These are phyloP conservation scores for Podargus strigoides DNA, from an alignment of 2,797 vertebrate species.

Conservation along the genomic window DNA sequence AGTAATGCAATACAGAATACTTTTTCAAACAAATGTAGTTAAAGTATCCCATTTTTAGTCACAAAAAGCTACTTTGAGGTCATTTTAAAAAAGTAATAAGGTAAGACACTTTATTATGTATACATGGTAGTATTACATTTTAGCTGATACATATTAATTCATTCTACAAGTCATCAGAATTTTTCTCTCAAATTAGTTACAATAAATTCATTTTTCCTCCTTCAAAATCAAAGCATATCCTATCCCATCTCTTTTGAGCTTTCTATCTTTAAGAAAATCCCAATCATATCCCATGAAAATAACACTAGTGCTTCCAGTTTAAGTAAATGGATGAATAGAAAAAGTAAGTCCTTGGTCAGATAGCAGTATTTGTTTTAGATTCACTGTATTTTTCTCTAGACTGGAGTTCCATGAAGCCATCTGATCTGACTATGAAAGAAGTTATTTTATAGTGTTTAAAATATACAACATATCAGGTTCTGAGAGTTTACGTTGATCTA, in stretches of 20 bases:
- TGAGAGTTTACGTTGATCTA: not conserved
- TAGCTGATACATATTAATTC: not conserved
- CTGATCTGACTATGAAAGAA: not conserved
- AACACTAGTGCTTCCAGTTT: not conserved
- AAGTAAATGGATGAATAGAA: not conserved
- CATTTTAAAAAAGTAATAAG: not conserved
- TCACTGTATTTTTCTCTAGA: not conserved
- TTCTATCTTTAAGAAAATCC: not conserved
- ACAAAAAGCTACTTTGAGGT: not conserved
- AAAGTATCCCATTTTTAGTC: not conserved
- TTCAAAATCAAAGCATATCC: not conserved
- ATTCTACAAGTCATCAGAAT: not conserved
- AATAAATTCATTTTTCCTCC: not conserved
- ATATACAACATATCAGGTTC: not conserved
- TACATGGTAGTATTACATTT: not conserved
- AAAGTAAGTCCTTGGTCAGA: not conserved
- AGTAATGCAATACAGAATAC: not conserved
- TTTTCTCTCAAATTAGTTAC: constrained; percentile 36
- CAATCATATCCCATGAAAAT: not conserved
- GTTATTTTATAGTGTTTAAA: not conserved
- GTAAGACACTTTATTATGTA: not conserved
- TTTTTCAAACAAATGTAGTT: not conserved
- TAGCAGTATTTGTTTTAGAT: not conserved
- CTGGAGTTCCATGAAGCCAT: not conserved
- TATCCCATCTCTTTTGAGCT: not conserved